Conservation (phyloP, 2,888 invertebrate genomes). For the Eupithecia pulchellata region DNA sequence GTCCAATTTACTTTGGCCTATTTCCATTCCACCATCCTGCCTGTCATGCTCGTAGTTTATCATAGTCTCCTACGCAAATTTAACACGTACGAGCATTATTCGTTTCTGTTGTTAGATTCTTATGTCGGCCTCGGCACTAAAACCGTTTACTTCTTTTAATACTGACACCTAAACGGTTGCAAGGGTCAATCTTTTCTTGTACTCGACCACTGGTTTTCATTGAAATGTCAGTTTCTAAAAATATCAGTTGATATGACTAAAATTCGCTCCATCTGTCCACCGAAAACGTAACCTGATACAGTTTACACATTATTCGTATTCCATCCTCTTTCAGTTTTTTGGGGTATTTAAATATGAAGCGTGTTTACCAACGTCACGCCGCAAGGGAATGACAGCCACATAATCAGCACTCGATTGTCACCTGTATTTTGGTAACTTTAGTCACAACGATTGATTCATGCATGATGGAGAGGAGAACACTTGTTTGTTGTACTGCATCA, state of each 20-base stretch:
- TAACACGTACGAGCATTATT: not conserved
- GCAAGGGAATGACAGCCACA: not conserved
- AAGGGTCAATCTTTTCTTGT: not conserved
- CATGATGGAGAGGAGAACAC: not conserved
- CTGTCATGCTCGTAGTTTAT: not conserved
- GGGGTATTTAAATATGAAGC: not conserved
- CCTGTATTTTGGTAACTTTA: conserved; percentile 21
- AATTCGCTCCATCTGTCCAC: not conserved
- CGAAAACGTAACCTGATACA: not conserved
- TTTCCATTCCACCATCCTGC: not conserved
- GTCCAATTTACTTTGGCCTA: conserved; percentile 2
- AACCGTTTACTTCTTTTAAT: not conserved
- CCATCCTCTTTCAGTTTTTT: not conserved
- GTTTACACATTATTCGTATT: not conserved
- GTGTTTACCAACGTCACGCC: not conserved
- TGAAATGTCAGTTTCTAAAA: too few relatives aligned
- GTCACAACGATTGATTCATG: conserved; percentile 20
- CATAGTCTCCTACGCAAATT: conserved; percentile 11
- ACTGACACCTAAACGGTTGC: not conserved
- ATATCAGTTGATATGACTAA: too few relatives aligned
- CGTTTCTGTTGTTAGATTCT: not conserved
- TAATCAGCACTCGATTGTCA: not conserved
- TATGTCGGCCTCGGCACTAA: not conserved
- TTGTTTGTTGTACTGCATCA: conserved; percentile 22
- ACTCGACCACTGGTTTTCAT: too few relatives aligned